phyloP scores from a whole-genome alignment of 2,888 invertebrate genomes.

The Eristalinus sepulchralis region DNA sequence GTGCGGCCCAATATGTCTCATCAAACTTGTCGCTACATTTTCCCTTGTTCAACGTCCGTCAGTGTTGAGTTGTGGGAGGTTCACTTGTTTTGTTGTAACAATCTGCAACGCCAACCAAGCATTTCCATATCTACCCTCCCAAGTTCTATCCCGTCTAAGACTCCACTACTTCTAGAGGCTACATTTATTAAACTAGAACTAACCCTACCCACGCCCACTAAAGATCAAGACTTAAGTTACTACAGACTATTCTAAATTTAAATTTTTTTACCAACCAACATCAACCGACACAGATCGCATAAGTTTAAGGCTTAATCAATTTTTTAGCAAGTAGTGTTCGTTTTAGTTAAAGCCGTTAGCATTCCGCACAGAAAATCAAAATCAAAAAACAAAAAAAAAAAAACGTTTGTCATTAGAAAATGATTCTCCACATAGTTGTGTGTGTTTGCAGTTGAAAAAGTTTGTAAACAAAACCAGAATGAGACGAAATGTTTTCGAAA shows the following conservation, averaged over 20 bases:
- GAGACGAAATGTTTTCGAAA: neutral
- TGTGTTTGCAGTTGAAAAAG: constrained; percentile 19
- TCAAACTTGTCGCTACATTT: no score
- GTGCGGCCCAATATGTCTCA: no score
- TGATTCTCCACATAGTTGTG: constrained; percentile 3
- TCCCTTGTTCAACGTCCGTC: no score
- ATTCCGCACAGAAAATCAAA: constrained; percentile 14
- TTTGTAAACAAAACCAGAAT: constrained; percentile 19
- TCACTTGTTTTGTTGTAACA: no score
- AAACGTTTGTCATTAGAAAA: neutral
- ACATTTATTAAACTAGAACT: no score
- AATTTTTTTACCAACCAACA: constrained; percentile 10
- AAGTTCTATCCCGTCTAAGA: no score
- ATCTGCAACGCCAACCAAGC: no score
- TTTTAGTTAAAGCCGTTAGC: constrained; percentile 33
- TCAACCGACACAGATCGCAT: neutral
- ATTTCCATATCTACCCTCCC: no score
- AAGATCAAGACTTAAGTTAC: neutral
- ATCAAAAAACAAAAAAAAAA: neutral
- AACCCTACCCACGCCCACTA: no score
- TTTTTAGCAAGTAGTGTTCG: constrained; percentile 2
- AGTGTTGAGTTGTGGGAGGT: no score
- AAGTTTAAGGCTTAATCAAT: neutral
- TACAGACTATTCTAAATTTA: neutral
- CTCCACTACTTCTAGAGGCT: no score